Conservation (phyloP, 2,113 vertebrate species). For the Rhegmatorhina hoffmannsi region DNA sequence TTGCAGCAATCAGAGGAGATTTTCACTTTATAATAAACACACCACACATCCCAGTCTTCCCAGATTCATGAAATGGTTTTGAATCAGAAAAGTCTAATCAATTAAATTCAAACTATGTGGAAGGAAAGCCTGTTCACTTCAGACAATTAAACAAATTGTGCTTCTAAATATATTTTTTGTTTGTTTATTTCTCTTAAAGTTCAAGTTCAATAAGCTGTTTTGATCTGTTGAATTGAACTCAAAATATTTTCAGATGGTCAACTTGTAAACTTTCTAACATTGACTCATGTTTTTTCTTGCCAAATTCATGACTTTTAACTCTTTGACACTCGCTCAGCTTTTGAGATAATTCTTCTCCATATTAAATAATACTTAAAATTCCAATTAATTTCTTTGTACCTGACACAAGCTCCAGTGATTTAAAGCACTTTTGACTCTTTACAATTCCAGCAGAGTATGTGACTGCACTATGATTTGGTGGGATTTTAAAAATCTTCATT, state of each 20-base stretch:
- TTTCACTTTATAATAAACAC: background rate
- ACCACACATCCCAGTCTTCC: background rate
- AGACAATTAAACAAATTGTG: background rate
- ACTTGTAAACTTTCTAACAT: background rate
- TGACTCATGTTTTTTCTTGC: background rate
- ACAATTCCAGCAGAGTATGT: background rate
- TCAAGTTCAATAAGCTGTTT: slow-evolving; percentile 18
- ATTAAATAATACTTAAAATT: background rate
- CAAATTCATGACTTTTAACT: background rate
- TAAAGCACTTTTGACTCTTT: background rate
- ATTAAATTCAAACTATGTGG: background rate
- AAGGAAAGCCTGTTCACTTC: background rate
- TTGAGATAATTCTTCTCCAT: background rate
- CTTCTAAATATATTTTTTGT: slow-evolving; percentile 6
- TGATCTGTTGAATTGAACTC: background rate
- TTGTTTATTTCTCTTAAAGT: slow-evolving; percentile 13
- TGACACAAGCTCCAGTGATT: background rate
- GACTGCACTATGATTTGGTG: background rate
- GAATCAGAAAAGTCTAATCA: background rate
- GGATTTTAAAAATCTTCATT: background rate
- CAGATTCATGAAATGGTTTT: background rate
- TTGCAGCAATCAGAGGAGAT: background rate
- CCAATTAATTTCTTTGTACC: background rate
- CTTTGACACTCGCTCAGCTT: background rate
- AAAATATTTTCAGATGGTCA: slow-evolving; percentile 38